Percentiles rank a stretch among this genome's conserved stretches.
Evolutionary conservation across 2,888 invertebrate genomes (phyloP).

Genomic region (Lasioglossum malachurum): DNA sequence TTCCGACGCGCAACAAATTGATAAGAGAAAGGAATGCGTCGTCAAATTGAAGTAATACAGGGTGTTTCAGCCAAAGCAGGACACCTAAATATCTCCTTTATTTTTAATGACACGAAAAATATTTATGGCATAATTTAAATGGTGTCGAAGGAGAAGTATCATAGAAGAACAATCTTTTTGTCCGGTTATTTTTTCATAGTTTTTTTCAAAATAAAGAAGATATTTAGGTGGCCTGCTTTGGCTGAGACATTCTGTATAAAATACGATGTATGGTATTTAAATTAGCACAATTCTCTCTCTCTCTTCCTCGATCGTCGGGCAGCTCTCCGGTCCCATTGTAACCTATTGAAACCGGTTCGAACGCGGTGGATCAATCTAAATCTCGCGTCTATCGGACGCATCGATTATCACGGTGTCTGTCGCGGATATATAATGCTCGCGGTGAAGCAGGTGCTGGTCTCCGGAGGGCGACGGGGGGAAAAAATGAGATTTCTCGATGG

Average conservation of each 20-base stretch:
- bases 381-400: neutral
- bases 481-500: neutral
- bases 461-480: neutral
- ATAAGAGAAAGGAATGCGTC: neutral
- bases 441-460: neutral
- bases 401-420: neutral
- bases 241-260: too few relatives aligned
- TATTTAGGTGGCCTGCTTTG: too few relatives aligned
- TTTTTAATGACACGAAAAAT: too few relatives aligned
- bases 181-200: too few relatives aligned
- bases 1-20: constrained; percentile 3
- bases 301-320: neutral
- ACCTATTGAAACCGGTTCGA: neutral
- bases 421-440: neutral
- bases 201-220: too few relatives aligned
- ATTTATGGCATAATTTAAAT: too few relatives aligned
- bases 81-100: too few relatives aligned
- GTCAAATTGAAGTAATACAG: neutral
- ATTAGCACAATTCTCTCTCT: too few relatives aligned
- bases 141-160: too few relatives aligned
- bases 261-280: too few relatives aligned
- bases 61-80: too few relatives aligned
- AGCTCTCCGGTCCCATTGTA: neutral
- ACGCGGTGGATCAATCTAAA: neutral
- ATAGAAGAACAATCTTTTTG: too few relatives aligned